These are phyloP conservation scores for Xestia c-nigrum DNA, from an alignment of 2,888 invertebrate species.

Conservation along the genomic window DNA sequence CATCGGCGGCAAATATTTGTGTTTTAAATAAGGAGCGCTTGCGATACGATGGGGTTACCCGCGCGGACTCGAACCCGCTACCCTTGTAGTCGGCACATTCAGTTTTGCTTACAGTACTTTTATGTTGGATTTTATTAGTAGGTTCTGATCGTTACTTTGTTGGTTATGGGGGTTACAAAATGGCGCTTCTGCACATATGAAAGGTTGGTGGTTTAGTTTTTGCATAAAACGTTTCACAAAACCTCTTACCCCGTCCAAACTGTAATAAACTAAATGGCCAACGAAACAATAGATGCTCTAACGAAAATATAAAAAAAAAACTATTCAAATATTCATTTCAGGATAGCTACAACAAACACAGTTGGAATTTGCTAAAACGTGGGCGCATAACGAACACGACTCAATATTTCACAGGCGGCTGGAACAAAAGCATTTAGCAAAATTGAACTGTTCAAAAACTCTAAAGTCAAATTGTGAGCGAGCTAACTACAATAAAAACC, in stretches of 20 bases:
- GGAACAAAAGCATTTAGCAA: constrained; percentile 64
- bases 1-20: constrained; percentile 88
- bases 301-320: constrained; percentile 36
- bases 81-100: constrained; percentile 69
- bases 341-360: constrained; percentile 31
- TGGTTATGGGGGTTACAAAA: constrained; percentile 23
- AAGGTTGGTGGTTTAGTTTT: constrained; percentile 4
- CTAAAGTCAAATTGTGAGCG: constrained; percentile 68
- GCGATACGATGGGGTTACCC: constrained; percentile 85
- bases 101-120: constrained; percentile 65
- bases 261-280: constrained; percentile 6
- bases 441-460: constrained; percentile 64
- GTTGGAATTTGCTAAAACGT: constrained; percentile 35
- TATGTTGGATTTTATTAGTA: constrained; percentile 51
- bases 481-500: constrained; percentile 77
- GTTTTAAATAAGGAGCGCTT: constrained; percentile 88
- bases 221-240: background rate
- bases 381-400: constrained; percentile 25
- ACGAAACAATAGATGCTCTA: constrained; percentile 13
- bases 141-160: constrained; percentile 37
- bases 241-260: background rate
- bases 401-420: constrained; percentile 49
- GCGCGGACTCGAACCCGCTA: constrained; percentile 75
- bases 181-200: background rate
- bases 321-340: constrained; percentile 16